Base-by-base conservation (phyloP, 64 coral and sea anemone genomes). In the Dendronephthya gigantea region DNA sequence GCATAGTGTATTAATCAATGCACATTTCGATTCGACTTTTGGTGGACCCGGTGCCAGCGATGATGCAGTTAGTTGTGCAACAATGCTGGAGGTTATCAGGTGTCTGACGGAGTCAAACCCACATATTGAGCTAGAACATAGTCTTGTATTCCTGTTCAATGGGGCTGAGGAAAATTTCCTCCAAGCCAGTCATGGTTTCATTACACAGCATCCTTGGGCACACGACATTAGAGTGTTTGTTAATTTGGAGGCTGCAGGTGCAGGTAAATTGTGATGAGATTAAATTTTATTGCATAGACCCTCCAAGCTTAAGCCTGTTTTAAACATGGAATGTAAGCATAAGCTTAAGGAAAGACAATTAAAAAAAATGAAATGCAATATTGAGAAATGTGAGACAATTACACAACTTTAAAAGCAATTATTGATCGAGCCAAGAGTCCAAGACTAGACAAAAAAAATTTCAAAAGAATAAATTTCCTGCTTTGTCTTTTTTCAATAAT, bases 131-230 rank as follows among this genome's bases (percentile, higher is more conserved):
- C 83, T 98, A 27, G 82, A 30, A 11, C 87, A 93, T 34, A 89
- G 90, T 55, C 40, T 98, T 2, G 88, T 98, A 41, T 98, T 98
- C 33, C 85, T 89, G 52, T 98, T 98, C 51, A 98, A 98, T 88
- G 95, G 95, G 83, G 95, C 95, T 39, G 95, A 98, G 85, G 95
- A 98, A 30, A 93, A 98, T 74, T 39, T 93, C 68, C 84, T 97
- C 19, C 94, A 97, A 83, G 94, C 91, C 14, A 97, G 94, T 84
- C 94, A 97, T 55, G 92, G 92, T 4, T 98, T 93, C 88, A 98
- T 98, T 74, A 98, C 92, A 3, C 92, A 98, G 29, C 95, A 98
- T 48, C 68, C 40, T 16, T 98, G 95, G 95, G 92, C 83, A 7
- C n/a, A 85, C 0, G 91, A 82, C 19, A 84, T 98, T 10, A 79